Conservation (phyloP, 2,888 invertebrate species). For the Mallateleia sp. region DNA sequence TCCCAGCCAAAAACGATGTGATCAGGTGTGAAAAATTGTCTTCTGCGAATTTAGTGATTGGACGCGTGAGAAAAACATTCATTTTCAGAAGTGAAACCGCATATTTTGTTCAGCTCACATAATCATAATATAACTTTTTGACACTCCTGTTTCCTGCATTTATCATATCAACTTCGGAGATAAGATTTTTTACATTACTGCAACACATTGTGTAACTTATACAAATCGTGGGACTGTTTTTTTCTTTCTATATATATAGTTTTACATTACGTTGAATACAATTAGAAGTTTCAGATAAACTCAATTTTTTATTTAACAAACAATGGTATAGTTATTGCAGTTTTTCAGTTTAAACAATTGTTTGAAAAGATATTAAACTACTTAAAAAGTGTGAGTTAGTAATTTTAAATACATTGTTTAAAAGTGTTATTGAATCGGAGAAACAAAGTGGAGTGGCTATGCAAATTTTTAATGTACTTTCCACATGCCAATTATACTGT, state of each 20-base stretch:
- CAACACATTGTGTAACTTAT: conserved; percentile 20
- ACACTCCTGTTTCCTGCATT: conserved; percentile 47
- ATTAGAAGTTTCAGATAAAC: background rate
- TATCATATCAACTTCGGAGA: conserved; percentile 37
- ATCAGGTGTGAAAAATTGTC: conserved; percentile 55
- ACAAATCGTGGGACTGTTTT: conserved; percentile 9
- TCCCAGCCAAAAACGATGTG: conserved; percentile 28
- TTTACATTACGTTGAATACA: conserved; percentile 14
- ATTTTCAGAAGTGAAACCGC: background rate
- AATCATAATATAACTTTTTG: conserved; percentile 57
- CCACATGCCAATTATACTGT: too few species aligned
- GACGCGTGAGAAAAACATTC: conserved; percentile 10
- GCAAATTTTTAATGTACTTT: too few species aligned
- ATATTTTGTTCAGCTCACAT: background rate
- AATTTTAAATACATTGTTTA: too few species aligned
- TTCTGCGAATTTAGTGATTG: conserved; percentile 6
- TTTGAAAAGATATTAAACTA: too few species aligned
- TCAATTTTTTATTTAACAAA: too few species aligned
- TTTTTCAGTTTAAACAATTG: too few species aligned
- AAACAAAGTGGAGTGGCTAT: too few species aligned
- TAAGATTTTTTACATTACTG: conserved; percentile 30
- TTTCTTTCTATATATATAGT: background rate
- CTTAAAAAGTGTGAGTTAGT: too few species aligned
- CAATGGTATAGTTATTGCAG: too few species aligned
- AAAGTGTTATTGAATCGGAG: too few species aligned